Evolutionary conservation across 1,140 invertebrate species (phyloP).

Genomic region (Bombus waltoni): DNA sequence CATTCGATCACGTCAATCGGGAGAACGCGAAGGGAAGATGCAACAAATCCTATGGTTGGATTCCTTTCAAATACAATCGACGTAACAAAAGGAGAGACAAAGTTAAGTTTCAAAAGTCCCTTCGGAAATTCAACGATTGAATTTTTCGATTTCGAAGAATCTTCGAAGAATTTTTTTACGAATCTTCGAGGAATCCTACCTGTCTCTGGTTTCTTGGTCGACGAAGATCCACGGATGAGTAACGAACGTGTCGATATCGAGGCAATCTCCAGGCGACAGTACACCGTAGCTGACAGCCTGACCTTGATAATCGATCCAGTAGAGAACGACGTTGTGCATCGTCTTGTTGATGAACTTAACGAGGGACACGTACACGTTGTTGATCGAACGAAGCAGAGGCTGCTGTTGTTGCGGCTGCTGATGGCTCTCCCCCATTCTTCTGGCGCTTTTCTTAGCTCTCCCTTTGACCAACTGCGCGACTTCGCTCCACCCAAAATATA

Average conservation of each 20-base stretch:
- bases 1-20: neutral
- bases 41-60: neutral
- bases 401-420: neutral
- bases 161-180: neutral
- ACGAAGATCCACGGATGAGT: slow-evolving; percentile 89
- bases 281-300: slow-evolving; percentile 83
- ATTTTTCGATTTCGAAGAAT: too few species aligned
- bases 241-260: slow-evolving; percentile 88
- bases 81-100: too few species aligned
- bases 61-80: neutral
- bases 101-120: neutral
- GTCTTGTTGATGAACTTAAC: slow-evolving; percentile 89
- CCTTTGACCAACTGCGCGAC: neutral
- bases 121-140: neutral
- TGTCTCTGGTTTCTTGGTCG: slow-evolving; percentile 85
- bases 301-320: slow-evolving; percentile 90
- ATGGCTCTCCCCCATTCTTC: slow-evolving; percentile 49
- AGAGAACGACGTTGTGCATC: slow-evolving; percentile 84
- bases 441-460: neutral
- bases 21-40: neutral
- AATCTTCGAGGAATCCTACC: slow-evolving; percentile 62
- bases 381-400: slow-evolving; percentile 77
- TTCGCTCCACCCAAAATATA: neutral
- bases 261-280: slow-evolving; percentile 81
- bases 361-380: slow-evolving; percentile 83